Percentiles rank a stretch among this genome's conserved stretches.
These are phyloP conservation scores for Herpetotheres cachinnans DNA, from an alignment of 2,113 vertebrate species.

Conservation along the genomic window DNA sequence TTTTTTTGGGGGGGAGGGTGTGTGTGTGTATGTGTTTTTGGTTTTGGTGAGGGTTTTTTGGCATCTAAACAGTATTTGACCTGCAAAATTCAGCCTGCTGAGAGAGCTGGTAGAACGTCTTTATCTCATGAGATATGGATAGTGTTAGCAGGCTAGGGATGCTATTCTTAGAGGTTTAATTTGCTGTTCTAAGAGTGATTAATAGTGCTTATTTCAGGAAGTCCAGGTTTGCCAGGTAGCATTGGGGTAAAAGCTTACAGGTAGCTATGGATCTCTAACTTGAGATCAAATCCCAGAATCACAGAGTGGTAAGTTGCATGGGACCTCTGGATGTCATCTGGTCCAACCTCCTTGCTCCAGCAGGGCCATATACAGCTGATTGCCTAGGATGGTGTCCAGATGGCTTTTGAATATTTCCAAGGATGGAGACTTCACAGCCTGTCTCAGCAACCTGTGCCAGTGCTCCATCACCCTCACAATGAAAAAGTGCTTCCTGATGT, in stretches of 20 bases:
- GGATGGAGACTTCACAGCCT: background rate
- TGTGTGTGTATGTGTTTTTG: too few relatives aligned
- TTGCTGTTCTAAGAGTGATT: background rate
- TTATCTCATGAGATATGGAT: background rate
- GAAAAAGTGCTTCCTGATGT: too few relatives aligned
- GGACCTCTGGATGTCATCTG: background rate
- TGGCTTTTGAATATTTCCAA: background rate
- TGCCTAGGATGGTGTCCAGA: background rate
- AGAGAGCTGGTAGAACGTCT: background rate
- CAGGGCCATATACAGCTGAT: background rate
- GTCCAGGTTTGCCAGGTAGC: background rate
- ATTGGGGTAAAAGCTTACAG: background rate
- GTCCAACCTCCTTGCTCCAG: background rate
- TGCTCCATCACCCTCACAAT: too few relatives aligned
- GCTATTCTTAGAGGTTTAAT: background rate
- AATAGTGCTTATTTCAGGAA: background rate
- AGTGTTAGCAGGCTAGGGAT: background rate
- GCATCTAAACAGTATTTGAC: background rate
- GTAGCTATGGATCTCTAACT: background rate
- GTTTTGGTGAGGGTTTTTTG: background rate
- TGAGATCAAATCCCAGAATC: background rate
- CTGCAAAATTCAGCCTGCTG: background rate
- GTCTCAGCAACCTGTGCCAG: background rate
- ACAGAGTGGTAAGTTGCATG: background rate
- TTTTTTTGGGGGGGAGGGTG: too few relatives aligned